A percentile compares a stretch with the other conserved stretches of the same genome.
Conservation (phyloP, 2,888 invertebrate species). For the Caenorhabditis panamensis region DNA sequence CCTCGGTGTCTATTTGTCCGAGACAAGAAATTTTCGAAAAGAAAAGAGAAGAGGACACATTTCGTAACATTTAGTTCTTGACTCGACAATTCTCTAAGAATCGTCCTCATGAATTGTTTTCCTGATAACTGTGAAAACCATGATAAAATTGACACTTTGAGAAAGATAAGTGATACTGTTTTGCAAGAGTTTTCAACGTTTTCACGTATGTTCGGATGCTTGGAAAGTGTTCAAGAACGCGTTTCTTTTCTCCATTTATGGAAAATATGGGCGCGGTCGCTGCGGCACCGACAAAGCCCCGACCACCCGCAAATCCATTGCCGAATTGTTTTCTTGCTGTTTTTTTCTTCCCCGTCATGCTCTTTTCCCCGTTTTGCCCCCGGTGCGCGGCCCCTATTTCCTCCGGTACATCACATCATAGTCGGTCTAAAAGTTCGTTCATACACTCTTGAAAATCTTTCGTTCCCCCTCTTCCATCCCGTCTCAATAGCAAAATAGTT, state of each 20-base stretch:
- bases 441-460: not conserved
- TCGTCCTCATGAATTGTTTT: no score
- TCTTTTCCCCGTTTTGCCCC: not conserved
- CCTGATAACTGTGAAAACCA: no score
- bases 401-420: not conserved
- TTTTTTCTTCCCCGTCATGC: slow-evolving; percentile 2
- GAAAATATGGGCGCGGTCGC: slow-evolving; percentile 31
- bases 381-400: not conserved
- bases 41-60: slow-evolving; percentile 13
- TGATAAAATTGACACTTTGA: no score
- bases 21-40: not conserved
- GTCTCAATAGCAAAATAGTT: slow-evolving; percentile 22
- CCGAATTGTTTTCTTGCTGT: slow-evolving; percentile 41
- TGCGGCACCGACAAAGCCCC: slow-evolving; percentile 50
- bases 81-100: no score
- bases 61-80: not conserved
- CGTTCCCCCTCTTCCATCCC: not conserved
- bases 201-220: not conserved
- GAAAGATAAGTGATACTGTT: no score
- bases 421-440: not conserved
- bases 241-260: slow-evolving; percentile 7
- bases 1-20: slow-evolving; percentile 34
- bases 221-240: slow-evolving; percentile 42
- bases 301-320: slow-evolving; percentile 41
- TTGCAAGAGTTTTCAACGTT: slow-evolving; percentile 7